phyloP scores from a whole-genome alignment of 2,113 vertebrate species.

The Vanacampus margaritifer region DNA sequence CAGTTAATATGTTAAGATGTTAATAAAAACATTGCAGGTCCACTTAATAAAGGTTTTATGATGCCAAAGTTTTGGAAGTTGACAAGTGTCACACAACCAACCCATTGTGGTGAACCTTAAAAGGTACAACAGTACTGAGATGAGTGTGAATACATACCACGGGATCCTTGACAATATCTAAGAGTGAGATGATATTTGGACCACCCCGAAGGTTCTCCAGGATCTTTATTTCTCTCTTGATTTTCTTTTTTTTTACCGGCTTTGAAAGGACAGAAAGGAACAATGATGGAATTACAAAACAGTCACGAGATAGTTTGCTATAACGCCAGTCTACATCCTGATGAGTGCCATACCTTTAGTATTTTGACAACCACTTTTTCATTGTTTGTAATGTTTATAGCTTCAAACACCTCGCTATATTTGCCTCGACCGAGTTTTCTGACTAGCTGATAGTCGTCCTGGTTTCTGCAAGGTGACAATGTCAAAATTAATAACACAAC shows the following conservation, averaged over 20 bases:
- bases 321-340: background rate
- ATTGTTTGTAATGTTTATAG: conserved; percentile 89
- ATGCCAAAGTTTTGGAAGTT: background rate
- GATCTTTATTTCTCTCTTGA: conserved; percentile 87
- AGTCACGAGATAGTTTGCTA: background rate
- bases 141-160: conserved; percentile 68
- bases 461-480: conserved; percentile 68
- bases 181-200: conserved; percentile 83
- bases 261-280: conserved; percentile 32
- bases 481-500: background rate
- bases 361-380: conserved; percentile 99
- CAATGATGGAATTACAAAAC: background rate
- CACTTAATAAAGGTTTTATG: background rate
- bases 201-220: conserved; percentile 83
- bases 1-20: background rate
- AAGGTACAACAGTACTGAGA: background rate
- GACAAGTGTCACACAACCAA: too few relatives aligned
- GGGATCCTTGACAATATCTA: conserved; percentile 86
- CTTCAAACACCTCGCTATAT: conserved; percentile 85
- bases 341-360: conserved; percentile 83
- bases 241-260: conserved; percentile 90
- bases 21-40: background rate
- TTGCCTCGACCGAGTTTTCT: conserved; percentile 84
- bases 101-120: background rate
- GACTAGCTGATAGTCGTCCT: conserved; percentile 85